phyloP scores from a whole-genome alignment of 2,113 vertebrate species.

The Ramphastos sulfuratus region DNA sequence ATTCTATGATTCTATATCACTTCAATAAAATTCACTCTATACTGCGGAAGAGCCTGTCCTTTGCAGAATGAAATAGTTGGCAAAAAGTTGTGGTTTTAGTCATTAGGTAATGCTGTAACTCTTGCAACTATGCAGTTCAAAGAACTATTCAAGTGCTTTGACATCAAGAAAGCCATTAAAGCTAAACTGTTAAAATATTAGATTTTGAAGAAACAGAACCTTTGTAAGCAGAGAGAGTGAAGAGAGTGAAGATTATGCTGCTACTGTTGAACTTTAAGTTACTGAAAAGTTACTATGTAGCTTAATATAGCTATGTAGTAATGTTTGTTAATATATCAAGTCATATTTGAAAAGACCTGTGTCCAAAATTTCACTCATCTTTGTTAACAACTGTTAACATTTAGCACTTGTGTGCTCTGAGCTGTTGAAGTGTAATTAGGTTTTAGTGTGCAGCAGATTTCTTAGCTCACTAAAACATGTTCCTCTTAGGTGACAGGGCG shows the following conservation, averaged over 20 bases:
- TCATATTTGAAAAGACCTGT: neutral
- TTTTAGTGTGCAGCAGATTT: neutral
- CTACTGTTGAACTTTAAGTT: neutral
- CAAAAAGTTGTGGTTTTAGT: neutral
- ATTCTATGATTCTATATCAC: neutral
- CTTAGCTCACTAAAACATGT: slow-evolving; percentile 27
- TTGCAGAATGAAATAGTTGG: neutral
- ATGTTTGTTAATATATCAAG: neutral
- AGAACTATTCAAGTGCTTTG: neutral
- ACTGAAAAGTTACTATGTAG: neutral
- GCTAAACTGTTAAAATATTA: neutral
- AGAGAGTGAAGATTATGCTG: neutral
- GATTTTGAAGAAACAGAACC: neutral
- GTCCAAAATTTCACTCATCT: neutral
- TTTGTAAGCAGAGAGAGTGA: neutral
- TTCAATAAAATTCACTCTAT: neutral
- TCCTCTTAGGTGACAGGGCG: slow-evolving; percentile 87
- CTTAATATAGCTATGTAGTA: neutral
- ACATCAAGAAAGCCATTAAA: neutral
- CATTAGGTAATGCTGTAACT: neutral
- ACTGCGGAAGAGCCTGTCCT: neutral
- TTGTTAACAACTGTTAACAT: neutral
- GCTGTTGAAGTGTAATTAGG: neutral
- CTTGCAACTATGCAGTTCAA: neutral
- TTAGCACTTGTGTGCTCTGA: neutral